Conservation (phyloP, 2,113 vertebrate species). For the Caranx ignobilis region DNA sequence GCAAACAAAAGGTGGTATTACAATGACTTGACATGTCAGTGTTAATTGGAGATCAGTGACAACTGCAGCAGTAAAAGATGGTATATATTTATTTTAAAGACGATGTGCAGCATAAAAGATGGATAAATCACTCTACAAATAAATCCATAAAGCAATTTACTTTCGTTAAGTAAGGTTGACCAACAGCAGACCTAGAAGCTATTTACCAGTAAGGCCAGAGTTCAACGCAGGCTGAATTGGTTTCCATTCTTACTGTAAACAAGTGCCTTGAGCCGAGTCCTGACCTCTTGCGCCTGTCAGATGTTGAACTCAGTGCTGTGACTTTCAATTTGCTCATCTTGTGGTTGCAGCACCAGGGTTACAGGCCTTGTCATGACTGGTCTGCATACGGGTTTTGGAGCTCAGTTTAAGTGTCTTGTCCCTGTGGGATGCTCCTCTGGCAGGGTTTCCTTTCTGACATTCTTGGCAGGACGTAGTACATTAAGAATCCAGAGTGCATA, state of each 20-base stretch:
- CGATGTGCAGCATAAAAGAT: not conserved
- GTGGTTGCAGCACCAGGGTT: constrained; percentile 43
- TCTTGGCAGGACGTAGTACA: constrained; percentile 62
- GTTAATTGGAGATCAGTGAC: not conserved
- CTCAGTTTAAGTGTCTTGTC: constrained; percentile 53
- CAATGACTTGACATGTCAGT: not conserved
- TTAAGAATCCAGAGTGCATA: constrained; percentile 59
- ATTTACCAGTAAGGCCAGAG: constrained; percentile 41
- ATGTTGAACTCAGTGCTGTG: constrained; percentile 66
- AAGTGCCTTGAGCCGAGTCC: constrained; percentile 60
- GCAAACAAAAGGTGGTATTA: not conserved
- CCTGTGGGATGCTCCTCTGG: constrained; percentile 51
- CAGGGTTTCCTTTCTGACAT: constrained; percentile 45
- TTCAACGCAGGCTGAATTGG: constrained; percentile 49
- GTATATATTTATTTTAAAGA: not conserved
- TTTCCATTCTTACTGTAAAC: constrained; percentile 70
- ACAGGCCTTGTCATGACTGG: constrained; percentile 51
- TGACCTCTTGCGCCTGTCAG: constrained; percentile 66
- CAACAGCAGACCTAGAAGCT: constrained; percentile 22
- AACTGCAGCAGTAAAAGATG: not conserved
- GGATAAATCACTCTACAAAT: not conserved
- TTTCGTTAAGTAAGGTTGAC: constrained; percentile 28
- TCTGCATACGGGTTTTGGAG: constrained; percentile 47
- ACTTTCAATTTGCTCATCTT: constrained; percentile 68
- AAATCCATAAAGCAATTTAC: constrained; percentile 1